Base-by-base conservation (phyloP, 64 coral and sea anemone genomes). In the Actinia tenebrosa region DNA sequence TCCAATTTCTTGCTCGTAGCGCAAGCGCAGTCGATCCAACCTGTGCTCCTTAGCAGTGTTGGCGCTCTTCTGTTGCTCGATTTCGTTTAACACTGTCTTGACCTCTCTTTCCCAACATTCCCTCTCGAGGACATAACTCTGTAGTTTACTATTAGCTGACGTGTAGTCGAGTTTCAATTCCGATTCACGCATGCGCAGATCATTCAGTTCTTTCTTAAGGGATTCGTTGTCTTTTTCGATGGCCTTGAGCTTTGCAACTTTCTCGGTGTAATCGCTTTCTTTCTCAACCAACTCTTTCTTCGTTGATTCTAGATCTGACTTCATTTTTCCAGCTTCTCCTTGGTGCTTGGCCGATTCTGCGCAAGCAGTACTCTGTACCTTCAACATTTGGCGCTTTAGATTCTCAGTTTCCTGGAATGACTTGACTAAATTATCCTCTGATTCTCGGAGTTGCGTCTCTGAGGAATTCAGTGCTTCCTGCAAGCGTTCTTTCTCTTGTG, bases 91-190 rank as follows among this genome's bases (percentile, higher is more conserved):
- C 6, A 97, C 94, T 45, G 91, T 84, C 17, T 97, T 97, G 2
- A 97, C 94, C 64, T 97, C 94, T 71, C 85, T 66, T 83, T 97
- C 94, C 94, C 94, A 97, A 44, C 92, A 93, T 43, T 97, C 94
- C 43, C 94, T 82, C 60, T 97, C 94, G 16, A 93, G 72, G 25
- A 97, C 94, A 77, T 97, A 97, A 43, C 94, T 97, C 66, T 97
- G 94, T 56, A 97, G 94, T 87, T 97, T 97, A 25, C 88, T 93
- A 42, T 97, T 97, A 3, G 94, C 93, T 15, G 94, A 88, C 5
- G 91, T 93, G 14, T 92, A 72, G 47, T 97, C 94, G 11, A 97
- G 91, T 71, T 97, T 97, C 71, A 91, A n/a, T 9, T 97, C 91
- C 1, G 94, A 92, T 68, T 97, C 91, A 5, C 89, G 85, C 17